Base-by-base conservation (phyloP, 2,797 vertebrate species). In the Phylloscopus collybita region DNA sequence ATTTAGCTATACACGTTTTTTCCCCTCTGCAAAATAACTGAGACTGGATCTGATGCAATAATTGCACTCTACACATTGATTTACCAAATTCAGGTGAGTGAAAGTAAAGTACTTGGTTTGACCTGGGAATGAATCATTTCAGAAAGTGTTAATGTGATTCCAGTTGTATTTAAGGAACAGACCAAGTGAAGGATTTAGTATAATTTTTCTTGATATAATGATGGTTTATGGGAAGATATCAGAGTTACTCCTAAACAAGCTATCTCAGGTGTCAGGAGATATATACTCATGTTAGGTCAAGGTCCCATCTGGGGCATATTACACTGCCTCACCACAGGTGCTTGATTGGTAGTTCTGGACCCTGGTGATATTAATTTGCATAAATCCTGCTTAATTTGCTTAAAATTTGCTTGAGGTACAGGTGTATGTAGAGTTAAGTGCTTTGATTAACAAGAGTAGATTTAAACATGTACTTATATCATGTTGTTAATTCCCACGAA, bases 371-470 rank as follows among this genome's bases (percentile, higher is more conserved):
- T n/a, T 67, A 80, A 88, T 92, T 90, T 92, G 59, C 90, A 93
- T 90, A 92, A 75, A 86, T 88, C 11, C 61, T 91, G 11, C 40
- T 91, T 70, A 70, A 80, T 87, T 85, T 89, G 34, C 67, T 79
- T 89, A 82, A 70, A 82, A 73, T 89, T 94, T 88, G 32, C 75
- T 94, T 90, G 69, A 86, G 56, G 51, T 92, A 76, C 75, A 87
- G 40, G 32, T 45, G 36, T 89, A 82, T 66, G 51, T 76, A 67
- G 34, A 72, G 40, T 75, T 88, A 82, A 83, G 30, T 62, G 36
- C 45, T 93, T 90, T 80, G 40, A 79, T 93, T 81, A 94, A 74
- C 42, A 89, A 20, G 13, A 92, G 11, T 59, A 85, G 45, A 54
- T 89, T 93, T 95, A 89, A 92, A 85, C 47, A 75, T 59, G 32